Percentiles rank a stretch among this genome's conserved stretches.
Evolutionary conservation across 2,797 vertebrate species (phyloP).

Genomic region (Macropus fuliginosus): DNA sequence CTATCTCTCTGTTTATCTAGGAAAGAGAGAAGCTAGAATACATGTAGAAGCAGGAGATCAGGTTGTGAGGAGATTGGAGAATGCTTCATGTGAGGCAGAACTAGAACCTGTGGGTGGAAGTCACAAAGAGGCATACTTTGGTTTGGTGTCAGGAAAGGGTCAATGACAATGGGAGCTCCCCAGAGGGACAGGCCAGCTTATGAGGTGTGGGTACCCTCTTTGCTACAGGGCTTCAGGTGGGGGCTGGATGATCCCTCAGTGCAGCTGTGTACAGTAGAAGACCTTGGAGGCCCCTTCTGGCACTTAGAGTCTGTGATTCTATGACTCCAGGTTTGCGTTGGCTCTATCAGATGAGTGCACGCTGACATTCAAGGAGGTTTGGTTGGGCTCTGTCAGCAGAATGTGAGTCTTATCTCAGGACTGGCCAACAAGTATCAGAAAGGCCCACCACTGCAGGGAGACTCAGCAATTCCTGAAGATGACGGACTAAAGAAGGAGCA

Average conservation of each 20-base stretch:
- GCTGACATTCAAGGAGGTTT: neutral
- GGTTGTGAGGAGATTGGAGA: neutral
- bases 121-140: neutral
- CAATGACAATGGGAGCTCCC: neutral
- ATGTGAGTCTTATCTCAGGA: neutral
- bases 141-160: neutral
- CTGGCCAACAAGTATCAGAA: neutral
- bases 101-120: neutral
- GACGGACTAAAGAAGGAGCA: neutral
- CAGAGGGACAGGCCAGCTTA: neutral
- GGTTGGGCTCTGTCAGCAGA: neutral
- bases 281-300: neutral
- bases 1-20: neutral
- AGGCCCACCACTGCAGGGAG: neutral
- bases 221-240: neutral
- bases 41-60: neutral
- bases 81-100: neutral
- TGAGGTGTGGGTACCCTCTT: neutral
- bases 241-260: neutral
- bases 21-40: neutral
- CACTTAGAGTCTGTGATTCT: neutral
- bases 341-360: neutral
- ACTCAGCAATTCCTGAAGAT: neutral
- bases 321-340: neutral
- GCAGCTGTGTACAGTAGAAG: too few relatives aligned